A percentile compares a stretch with the other conserved stretches of the same genome.
Evolutionary conservation across 1,140 invertebrate genomes (phyloP).

Genomic region (Zaprionus inermis): DNA sequence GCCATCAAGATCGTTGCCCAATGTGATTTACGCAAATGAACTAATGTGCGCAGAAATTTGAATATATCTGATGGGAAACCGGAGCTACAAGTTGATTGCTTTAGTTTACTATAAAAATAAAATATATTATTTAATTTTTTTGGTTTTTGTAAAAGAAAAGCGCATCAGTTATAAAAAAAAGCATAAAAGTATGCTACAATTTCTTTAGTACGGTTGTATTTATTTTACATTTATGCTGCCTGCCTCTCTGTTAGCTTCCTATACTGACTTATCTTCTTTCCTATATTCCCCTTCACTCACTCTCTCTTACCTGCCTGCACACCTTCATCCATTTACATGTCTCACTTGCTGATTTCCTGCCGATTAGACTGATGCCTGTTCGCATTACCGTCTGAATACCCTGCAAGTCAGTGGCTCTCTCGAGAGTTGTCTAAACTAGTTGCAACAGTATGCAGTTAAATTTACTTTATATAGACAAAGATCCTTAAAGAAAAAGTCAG

Average conservation of each 20-base stretch:
- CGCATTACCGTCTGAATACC: conserved; percentile 19
- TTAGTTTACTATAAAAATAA: neutral
- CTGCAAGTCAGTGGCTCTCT: neutral
- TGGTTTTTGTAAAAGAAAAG: conserved; percentile 7
- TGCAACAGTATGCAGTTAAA: too few species aligned
- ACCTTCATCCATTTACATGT: neutral
- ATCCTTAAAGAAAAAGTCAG: too few species aligned
- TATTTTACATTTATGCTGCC: neutral
- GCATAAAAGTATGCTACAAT: neutral
- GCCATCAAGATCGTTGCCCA: conserved; percentile 37
- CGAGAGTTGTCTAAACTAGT: too few species aligned
- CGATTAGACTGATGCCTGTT: conserved; percentile 41
- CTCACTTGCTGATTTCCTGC: conserved; percentile 30
- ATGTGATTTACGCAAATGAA: conserved; percentile 16
- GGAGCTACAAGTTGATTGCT: neutral
- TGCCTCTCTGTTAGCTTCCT: neutral
- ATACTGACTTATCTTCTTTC: neutral
- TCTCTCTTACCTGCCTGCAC: neutral
- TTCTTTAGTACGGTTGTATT: neutral
- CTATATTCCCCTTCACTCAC: neutral
- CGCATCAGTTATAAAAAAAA: neutral
- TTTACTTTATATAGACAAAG: too few species aligned
- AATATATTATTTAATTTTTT: neutral
- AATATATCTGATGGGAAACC: neutral
- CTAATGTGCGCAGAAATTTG: neutral